Base-by-base conservation (phyloP, 2,888 invertebrate species). In the Cerastis leucographa region DNA sequence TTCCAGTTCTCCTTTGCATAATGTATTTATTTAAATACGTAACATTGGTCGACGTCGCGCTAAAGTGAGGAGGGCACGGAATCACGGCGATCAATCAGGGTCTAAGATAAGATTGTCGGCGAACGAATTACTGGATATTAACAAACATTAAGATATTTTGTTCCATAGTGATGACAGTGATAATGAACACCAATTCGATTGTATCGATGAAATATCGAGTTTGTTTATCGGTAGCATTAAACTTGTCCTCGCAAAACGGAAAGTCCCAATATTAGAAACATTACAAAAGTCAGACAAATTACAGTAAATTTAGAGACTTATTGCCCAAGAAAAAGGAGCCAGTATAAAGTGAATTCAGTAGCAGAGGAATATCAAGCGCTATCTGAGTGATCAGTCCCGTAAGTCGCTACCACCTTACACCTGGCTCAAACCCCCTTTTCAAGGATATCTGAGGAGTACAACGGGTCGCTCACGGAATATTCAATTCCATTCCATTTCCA, bases 51-150 rank as follows among this genome's bases (percentile, higher is more conserved):
- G 56, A 64, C 12, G 42, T n/a, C 64, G n/a, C 64, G 71, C 42
- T 46, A 17, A 46, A 19, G 56, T 49, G 56, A 44, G 49, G n/a
- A 75, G 49, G 61, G 40, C 64, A 14, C 46, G 51, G 81, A 90
- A 88, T 90, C 89, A 85, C 75, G 68, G 81, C 80, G 73, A 89
- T 88, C 87, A 82, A 83, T 82, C 81, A 74, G 68, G 71, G 74
- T 74, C 74, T 42, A 6, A 51, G 89, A 89, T 89, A 85, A 89
- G 89, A 88, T 87, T 81, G 79, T 68, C 51, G 29, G 19, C 67
- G 74, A 46, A 64, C 42, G 72, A 83, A 83, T 86, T 87, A 85
- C 76, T 81, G 54, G 84, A 84, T 83, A 83, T 80, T 84, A 80
- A 81, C 76, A 73, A 68, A 79, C 71, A 88, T 85, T 84, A 80